Evolutionary conservation across 2,797 vertebrate species (phyloP), one percentile per base, ranked within the genome.

Genomic region (Ctenopoma kingsleyae): DNA sequence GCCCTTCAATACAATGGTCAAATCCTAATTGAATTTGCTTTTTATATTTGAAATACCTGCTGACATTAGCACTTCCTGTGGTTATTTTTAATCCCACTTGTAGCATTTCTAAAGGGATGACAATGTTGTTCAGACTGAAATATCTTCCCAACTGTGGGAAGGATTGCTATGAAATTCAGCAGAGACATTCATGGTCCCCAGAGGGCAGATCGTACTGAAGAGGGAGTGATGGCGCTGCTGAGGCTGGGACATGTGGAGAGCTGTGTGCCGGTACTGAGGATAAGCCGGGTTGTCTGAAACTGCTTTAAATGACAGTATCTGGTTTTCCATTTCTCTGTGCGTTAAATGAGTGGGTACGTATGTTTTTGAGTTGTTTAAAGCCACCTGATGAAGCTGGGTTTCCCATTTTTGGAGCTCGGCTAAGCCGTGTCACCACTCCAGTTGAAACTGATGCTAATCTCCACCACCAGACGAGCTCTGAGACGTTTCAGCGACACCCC

Each of bases 11-110:
- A 54, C 25, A 48, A 30, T 41, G 73, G 84, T 84, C 68, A 40
- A 48, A 75, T 83, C 58, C 25, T 81, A 72, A 86, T 86, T 63
- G 47, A 27, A 80, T 90, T 81, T 40, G 20, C 41, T 41, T 59
- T 84, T 56, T 51, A 46, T 52, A 65, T 68, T 38, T 50, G 40
- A 78, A 86, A 83, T 46, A 67, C 59, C 54, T 83, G 71, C 77
- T 83, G 65, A 81, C 17, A 22, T 66, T 15, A 40, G 69, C 64
- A 32, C 67, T 80, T 67, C 32, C 20, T 35, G 50, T 19, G 46
- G 63, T 54, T 46, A 62, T 66, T 76, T 58, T 59, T 55, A 55
- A 30, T 30, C 27, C 7, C 7, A 30, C 27, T 30, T 6, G 48
- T 32, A 35, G 52, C 12, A 12, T 8, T 8, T 43, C 56, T 56